Base-by-base conservation (phyloP, 2,797 vertebrate genomes). In the Knipowitschia caucasica region DNA sequence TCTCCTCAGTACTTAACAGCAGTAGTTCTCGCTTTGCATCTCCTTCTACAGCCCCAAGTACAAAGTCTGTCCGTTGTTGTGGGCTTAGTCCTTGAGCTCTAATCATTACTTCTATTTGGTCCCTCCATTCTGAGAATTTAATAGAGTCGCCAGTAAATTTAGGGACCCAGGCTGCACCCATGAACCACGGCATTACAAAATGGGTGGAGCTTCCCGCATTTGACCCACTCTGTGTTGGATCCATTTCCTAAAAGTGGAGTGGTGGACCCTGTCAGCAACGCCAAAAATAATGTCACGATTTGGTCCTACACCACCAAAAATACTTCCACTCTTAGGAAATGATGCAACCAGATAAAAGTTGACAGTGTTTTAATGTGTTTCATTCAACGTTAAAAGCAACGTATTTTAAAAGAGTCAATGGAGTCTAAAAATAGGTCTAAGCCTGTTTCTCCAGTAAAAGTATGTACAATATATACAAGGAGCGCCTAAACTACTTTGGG, bases 1-100 rank as follows among this genome's bases (percentile, higher is more conserved):
- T 5, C 12, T 33, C 30, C 3, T 33, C 10, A 11, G 30, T 7
- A 5, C 30, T 33, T 10, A 33, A 33, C 7, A 5, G 4, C 30
- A 33, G 4, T 10, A 33, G 12, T 23, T 21, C 18, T 4, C 10
- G 18, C 24, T 43, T 31, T 10, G 30, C 4, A 3, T 23, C 47
- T 21, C 47, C 47, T 23, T 50, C 18, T 50, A 50, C 18, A 9
- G 45, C 27, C 10, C 26, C 45, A 9, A 49, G 11, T 1, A 49
- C 26, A 34, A 33, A 50, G 12, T 50, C 47, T 11, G 29, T 30
- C n/a, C 34, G 47, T 11, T 50, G 29, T 18, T 34, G 29, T 15
- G 6, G 23, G 23, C 18, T 34, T 18, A 50, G 30, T 20, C 47
- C 30, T 34, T 50, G 47, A 12, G 47, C 47, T 17, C 47, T 50